Base-by-base conservation (phyloP, 2,113 vertebrate genomes). In the Peromyscus leucopus region DNA sequence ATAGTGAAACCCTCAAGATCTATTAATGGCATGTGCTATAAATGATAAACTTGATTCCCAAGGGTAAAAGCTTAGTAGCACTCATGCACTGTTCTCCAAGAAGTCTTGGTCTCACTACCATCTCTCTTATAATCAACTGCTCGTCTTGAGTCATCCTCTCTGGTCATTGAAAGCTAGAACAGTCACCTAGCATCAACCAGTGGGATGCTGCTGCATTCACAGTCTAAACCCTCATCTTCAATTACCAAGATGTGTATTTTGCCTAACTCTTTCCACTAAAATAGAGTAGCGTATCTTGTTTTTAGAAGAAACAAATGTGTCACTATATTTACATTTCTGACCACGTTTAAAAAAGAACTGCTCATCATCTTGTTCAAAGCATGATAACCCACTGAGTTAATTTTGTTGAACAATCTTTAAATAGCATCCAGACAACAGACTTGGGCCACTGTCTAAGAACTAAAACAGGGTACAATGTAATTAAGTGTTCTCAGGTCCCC, bases 251-350 rank as follows among this genome's bases (percentile, higher is more conserved):
- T 79, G 74, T 74, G 59, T 83, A 94, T 55, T 83, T 89, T 75
- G 48, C 78, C 86, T 96, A 90, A 90, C 55, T 95, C 95, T 90
- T 87, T 90, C n/a, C 63, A 91, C 93, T 48, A 94, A 96, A 96
- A 97, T 89, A 96, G 82, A 96, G 51, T 59, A 83, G 96, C 94
- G 75, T 74, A 89, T 79, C 89, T 94, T 96, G 76, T 90, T 95
- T 97, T 95, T 39, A 95, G 94, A 98, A 95, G 63, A 92, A 93
- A 55, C 91, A 97, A 95, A 71, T 96, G 92, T 85, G 80, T 92
- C 31, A 74, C 91, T 97, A 82, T 96, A 95, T 97, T 94, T 97
- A 90, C 79, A 90, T 83, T 97, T 95, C 92, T 94, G 95, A 97
- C 76, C 1, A 57, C 39, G 76, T 91, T 91, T 94, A 84, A 94